Percentiles rank a stretch among this genome's conserved stretches.
Evolutionary conservation across 2,113 vertebrate species (phyloP).

Genomic region (Platycercus adscitus): DNA sequence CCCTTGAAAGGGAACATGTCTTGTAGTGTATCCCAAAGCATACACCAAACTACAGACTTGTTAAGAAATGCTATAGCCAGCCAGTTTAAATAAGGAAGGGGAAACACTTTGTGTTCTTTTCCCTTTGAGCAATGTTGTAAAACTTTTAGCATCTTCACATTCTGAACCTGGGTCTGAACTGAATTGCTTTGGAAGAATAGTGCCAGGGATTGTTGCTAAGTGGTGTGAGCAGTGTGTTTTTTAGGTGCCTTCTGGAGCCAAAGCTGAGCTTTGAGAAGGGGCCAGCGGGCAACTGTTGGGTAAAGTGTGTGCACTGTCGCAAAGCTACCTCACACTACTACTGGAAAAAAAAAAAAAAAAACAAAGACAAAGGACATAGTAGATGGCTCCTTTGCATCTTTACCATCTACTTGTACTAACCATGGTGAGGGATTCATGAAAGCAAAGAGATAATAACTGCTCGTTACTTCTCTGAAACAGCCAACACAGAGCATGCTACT

Average conservation of each 20-base stretch:
- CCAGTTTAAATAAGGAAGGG: neutral
- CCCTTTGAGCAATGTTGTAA: neutral
- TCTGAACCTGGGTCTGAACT: neutral
- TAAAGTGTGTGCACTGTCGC: neutral
- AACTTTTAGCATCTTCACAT: neutral
- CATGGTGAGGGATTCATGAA: neutral
- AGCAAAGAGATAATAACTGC: neutral
- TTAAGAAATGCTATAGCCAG: neutral
- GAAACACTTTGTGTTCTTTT: neutral
- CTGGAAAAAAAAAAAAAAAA: too few species aligned
- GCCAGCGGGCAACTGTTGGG: neutral
- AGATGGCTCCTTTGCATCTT: neutral
- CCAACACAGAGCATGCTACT: rapidly evolving
- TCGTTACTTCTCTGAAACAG: neutral
- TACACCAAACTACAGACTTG: neutral
- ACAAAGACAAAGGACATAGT: rapidly evolving
- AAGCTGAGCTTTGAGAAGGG: neutral
- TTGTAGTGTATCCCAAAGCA: neutral
- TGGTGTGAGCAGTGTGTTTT: neutral
- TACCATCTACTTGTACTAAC: neutral
- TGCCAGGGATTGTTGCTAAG: neutral
- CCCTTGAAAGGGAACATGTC: neutral
- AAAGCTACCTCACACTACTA: neutral
- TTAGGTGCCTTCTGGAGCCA: neutral
- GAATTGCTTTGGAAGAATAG: neutral